Percentiles rank a stretch among this genome's conserved stretches.
Evolutionary conservation across 2,113 vertebrate species (phyloP).

Genomic region (Litocranius walleri): DNA sequence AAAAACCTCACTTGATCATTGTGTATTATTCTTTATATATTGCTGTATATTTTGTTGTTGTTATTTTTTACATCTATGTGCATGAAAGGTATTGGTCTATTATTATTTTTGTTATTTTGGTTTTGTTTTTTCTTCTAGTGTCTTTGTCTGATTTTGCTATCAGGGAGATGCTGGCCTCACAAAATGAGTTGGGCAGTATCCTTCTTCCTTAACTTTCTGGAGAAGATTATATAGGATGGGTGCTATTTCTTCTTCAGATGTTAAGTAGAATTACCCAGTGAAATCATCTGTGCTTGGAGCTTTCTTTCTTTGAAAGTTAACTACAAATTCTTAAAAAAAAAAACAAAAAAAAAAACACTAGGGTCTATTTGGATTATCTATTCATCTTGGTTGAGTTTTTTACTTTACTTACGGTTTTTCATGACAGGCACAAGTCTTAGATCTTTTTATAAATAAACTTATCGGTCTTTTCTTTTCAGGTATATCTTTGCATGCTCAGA

Average conservation of each 20-base stretch:
- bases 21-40: neutral
- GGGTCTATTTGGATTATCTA: neutral
- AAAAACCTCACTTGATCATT: neutral
- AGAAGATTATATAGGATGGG: neutral
- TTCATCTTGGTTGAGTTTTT: neutral
- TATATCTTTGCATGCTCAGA: neutral
- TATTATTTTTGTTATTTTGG: neutral
- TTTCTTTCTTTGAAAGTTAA: neutral
- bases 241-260: neutral
- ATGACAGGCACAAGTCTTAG: neutral
- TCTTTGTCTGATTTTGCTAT: neutral
- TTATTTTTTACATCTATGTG: neutral
- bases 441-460: constrained; percentile 12
- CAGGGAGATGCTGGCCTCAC: neutral
- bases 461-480: neutral
- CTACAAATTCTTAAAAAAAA: neutral
- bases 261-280: neutral
- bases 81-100: neutral
- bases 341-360: neutral
- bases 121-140: neutral
- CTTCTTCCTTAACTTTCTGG: neutral
- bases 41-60: neutral
- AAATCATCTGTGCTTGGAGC: neutral
- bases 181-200: neutral
- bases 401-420: neutral